These are phyloP conservation scores for Rhabdomys dilectus DNA, from an alignment of 2,113 vertebrate species.

Conservation along the genomic window DNA sequence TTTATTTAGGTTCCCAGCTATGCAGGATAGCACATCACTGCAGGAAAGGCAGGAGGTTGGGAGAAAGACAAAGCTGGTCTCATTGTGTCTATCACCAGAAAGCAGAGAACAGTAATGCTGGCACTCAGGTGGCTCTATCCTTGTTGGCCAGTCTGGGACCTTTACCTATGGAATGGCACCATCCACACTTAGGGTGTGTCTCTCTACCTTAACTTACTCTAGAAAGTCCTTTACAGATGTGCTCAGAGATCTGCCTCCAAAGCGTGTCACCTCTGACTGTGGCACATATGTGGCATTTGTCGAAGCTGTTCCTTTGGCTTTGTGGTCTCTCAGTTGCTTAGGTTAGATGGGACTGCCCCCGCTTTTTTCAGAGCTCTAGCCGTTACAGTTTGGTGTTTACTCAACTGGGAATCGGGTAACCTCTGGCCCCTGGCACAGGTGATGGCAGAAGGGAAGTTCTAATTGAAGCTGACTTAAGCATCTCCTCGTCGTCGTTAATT, in stretches of 20 bases:
- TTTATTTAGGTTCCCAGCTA: background rate
- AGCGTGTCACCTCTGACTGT: accelerated
- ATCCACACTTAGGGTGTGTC: background rate
- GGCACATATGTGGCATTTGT: accelerated
- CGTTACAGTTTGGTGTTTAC: background rate
- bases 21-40: too few relatives aligned
- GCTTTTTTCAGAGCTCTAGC: background rate
- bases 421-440: slow-evolving; percentile 33
- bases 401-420: background rate
- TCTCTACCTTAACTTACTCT: background rate
- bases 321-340: background rate
- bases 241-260: background rate
- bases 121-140: too few relatives aligned
- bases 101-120: background rate
- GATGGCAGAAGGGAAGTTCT: slow-evolving; percentile 51
- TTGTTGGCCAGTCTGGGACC: background rate
- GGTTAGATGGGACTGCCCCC: background rate
- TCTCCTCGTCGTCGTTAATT: background rate
- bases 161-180: background rate
- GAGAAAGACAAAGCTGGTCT: background rate
- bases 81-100: background rate
- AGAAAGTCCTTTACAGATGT: background rate
- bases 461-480: slow-evolving; percentile 61
- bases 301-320: background rate
- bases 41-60: background rate